Percentiles rank a stretch among this genome's conserved stretches.
Conservation (phyloP, 2,888 invertebrate genomes). For the Mesodorylaimus sp. region DNA sequence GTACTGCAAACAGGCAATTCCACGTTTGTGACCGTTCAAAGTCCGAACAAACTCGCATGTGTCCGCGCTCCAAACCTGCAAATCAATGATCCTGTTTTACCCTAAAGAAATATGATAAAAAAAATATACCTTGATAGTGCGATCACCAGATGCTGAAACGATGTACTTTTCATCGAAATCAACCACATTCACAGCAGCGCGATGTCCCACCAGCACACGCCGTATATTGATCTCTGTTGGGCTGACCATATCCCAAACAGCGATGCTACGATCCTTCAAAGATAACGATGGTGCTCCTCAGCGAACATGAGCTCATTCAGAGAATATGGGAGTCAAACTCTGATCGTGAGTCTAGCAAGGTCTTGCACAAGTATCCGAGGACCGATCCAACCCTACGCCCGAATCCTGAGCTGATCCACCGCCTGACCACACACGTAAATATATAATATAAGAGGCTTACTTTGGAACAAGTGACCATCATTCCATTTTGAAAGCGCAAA, state of each 20-base stretch:
- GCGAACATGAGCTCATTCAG: no score
- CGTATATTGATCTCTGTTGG: constrained; percentile 84
- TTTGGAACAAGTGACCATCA: constrained; percentile 99
- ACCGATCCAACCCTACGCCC: no score
- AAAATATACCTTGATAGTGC: constrained; percentile 94
- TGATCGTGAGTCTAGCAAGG: no score
- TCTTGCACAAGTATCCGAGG: no score
- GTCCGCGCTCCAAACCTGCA: constrained; percentile 73
- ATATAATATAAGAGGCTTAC: constrained; percentile 35
- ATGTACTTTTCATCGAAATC: constrained; percentile 99
- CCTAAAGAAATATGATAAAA: no score
- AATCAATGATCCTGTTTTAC: constrained; percentile 39
- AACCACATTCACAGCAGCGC: constrained; percentile 97
- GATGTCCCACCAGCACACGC: constrained; percentile 87
- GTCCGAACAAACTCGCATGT: constrained; percentile 97
- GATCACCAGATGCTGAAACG: constrained; percentile 93
- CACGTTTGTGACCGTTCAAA: constrained; percentile 91
- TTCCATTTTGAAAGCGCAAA: constrained; percentile 90
- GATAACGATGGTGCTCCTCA: no score
- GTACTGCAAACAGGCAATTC: constrained; percentile 97
- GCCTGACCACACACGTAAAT: background rate
- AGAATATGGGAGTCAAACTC: no score
- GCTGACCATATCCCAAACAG: constrained; percentile 99
- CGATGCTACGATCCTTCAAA: constrained; percentile 81
- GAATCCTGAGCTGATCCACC: no score